Base-by-base conservation (phyloP, 2,113 vertebrate species). In the Malurus melanocephalus region DNA sequence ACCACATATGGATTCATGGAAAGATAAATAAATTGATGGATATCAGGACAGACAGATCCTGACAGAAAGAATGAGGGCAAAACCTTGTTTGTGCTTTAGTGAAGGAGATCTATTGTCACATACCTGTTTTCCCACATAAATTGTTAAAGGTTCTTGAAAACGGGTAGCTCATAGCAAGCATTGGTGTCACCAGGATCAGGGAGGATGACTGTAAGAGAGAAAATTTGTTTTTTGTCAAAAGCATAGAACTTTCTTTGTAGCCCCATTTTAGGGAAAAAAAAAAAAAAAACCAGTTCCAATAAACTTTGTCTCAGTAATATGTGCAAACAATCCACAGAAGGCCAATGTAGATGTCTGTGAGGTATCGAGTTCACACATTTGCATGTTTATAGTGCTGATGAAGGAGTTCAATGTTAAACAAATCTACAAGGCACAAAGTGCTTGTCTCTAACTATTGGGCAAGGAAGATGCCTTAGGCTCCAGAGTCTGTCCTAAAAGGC, bases 61-160 rank as follows among this genome's bases (percentile, higher is more conserved):
- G 26, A 45, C n/a, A 71, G 17, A 27, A 33, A 89, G 38, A 64
- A 64, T 5, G 0, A 35, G 55, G 16, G 11, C 10, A 61, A 90
- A 64, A 38, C 23, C 32, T 51, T 48, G 4, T 85, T 32, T 69
- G 20, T 66, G 19, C 15, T 87, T 88, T 28, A 33, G 17, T 19
- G 76, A 28, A 15, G 56, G 7, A 71, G 6, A 46, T 40, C 51
- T 40, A 3, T 49, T 28, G 43, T 73, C 69, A 96, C 97, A 4
- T 96, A 98, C 98, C 97, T 97, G 96, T 95, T 96, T 97, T 98
- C 48, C 97, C 97, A 88, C 97, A 97, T 62, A 97, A 92, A 71
- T 97, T 97, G 89, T 97, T 98, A 81, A 98, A 96, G 57, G 96
- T 96, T 94, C 90, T 97, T 84, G 97, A 96, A 91, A 97, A 97